Base-by-base conservation (phyloP, 2,888 invertebrate genomes). In the Drosophila birchii region DNA sequence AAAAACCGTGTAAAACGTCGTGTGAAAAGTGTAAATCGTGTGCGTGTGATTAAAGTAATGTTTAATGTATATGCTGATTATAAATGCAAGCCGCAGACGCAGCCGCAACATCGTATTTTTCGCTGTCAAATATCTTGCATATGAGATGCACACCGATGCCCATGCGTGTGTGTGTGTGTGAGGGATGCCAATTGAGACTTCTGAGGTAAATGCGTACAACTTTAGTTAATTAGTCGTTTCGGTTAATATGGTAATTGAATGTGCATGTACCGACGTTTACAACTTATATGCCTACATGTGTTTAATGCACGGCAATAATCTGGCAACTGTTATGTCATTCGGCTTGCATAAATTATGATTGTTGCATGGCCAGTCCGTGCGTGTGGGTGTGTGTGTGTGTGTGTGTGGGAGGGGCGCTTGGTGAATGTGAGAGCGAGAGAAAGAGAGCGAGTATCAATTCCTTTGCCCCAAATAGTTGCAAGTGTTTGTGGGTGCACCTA, bases 161-260 rank as follows among this genome's bases (percentile, higher is more conserved):
- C 29, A 11, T n/a, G 16, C 38, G 34, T 29, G 36, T 38, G n/a
- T 20, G 45, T 49, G 38, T 23, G 16, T 1, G 53, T n/a, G 47
- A 9, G 53, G 53, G 38, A 47, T 14, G 49, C 18, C 49, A 43
- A 61, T 62, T 51, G 61, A 51, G 62, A 26, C 41, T 41, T 51
- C 8, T 26, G 18, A 49, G 64, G 61, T 61, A 64, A 61, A 36
- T 41, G 36, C 57, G 6, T 26, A 26, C 41, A 64, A 47, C 55
- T 55, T 68, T 67, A 67, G 67, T 68, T 68, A 68, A 68, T 68
- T 68, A 66, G 67, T 56, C 67, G 56, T 68, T 66, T 68, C 67
- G 67, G 67, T 68, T 68, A 66, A 66, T 68, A 68, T 68, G 67
- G 56, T 68, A 56, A 66, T 67, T 68, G 67, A 68, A 68, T 66